Conservation (phyloP, 2,888 invertebrate species). For the Rhamphomyia laevipes region DNA sequence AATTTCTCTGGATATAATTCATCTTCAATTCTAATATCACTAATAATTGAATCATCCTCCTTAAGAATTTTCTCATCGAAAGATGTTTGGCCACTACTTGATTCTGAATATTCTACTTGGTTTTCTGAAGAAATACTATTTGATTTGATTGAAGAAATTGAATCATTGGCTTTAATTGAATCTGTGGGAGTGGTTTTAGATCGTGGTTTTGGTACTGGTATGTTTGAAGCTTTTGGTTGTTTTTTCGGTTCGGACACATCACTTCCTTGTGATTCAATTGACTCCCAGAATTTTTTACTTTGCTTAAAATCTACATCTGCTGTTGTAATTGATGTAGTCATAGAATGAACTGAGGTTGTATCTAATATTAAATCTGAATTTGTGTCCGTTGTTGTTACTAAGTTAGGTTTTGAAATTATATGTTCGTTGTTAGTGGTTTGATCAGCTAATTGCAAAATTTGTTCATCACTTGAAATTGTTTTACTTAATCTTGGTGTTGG, state of each 20-base stretch:
- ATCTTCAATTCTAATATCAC: constrained; percentile 12
- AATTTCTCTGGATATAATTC: neutral
- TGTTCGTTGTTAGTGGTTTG: neutral
- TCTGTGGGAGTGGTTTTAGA: constrained; percentile 27
- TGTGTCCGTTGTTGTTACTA: neutral
- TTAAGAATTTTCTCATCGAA: constrained; percentile 9
- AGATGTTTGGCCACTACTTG: constrained; percentile 11
- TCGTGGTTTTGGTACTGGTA: constrained; percentile 33
- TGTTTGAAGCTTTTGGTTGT: constrained; percentile 4
- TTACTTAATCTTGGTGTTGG: constrained; percentile 40
- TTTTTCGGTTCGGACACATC: neutral
- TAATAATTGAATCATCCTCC: constrained; percentile 11
- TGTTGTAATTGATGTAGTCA: neutral
- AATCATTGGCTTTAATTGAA: constrained; percentile 19
- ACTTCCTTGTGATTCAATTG: constrained; percentile 11
- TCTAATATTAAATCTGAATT: neutral
- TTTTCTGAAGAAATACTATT: constrained; percentile 15
- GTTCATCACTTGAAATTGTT: constrained; percentile 24
- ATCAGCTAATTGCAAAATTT: neutral
- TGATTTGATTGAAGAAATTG: constrained; percentile 8
- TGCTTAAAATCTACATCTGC: constrained; percentile 12
- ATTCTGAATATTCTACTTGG: constrained; percentile 15
- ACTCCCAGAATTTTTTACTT: constrained; percentile 16
- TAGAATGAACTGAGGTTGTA: neutral
- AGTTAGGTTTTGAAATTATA: neutral